phyloP scores from a whole-genome alignment of 2,113 vertebrate genomes.

The Archocentrus centrarchus region DNA sequence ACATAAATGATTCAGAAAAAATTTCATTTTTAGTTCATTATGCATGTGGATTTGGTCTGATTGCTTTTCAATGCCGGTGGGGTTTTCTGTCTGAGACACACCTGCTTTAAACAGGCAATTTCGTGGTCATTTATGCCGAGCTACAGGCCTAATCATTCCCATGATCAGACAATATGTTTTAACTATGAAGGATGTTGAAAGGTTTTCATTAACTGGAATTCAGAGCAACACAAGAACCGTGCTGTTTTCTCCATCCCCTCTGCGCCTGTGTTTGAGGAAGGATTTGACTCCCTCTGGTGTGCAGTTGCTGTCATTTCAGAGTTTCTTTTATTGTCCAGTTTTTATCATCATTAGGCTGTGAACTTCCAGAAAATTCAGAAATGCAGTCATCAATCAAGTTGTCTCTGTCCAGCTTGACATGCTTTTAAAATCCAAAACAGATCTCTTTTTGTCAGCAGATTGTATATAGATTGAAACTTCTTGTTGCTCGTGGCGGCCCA shows the following conservation, averaged over 20 bases:
- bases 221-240: not conserved
- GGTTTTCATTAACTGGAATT: constrained; percentile 13
- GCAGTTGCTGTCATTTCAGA: not conserved
- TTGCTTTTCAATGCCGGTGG: not conserved
- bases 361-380: not conserved
- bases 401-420: not conserved
- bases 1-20: constrained; percentile 7
- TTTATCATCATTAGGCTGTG: too few species aligned
- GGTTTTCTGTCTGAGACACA: constrained; percentile 18
- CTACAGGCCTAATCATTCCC: constrained; percentile 32
- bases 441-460: fast-evolving
- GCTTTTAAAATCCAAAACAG: not conserved
- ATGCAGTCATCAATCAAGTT: not conserved
- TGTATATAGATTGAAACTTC: not conserved
- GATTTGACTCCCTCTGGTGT: constrained; percentile 55
- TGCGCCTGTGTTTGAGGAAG: not conserved
- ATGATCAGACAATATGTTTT: not conserved
- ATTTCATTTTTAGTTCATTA: not conserved
- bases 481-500: not conserved
- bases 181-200: constrained; percentile 24
- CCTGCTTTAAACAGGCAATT: constrained; percentile 13
- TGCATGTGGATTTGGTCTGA: not conserved
- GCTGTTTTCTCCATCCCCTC: not conserved
- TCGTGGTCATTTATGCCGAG: constrained; percentile 22
- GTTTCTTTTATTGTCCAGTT: too few species aligned